Evolutionary conservation across 2,113 vertebrate species (phyloP), one percentile per base, ranked within the genome.

Genomic region (Glaucomys volans): DNA sequence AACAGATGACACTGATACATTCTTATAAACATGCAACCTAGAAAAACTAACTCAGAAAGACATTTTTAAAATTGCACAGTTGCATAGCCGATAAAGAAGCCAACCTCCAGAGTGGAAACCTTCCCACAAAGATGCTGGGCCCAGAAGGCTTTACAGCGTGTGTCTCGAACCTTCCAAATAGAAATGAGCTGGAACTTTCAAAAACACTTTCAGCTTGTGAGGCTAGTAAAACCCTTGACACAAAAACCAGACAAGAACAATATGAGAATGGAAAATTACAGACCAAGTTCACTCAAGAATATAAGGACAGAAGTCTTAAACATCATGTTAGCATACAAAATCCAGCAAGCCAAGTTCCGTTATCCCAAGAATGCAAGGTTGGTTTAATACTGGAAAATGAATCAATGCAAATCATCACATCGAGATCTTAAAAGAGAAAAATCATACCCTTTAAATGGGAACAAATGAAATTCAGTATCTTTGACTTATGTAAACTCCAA

Each of bases 301-400:
- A 11, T 17, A 86, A 83, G 72, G 28, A 28, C 26, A 62, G 59
- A 91, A 32, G 75, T 85, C 82, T 62, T 59, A 52, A 44, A n/a
- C 28, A 40, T 52, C 72, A 50, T 37, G 54, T 54, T 42, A 87
- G 28, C 14, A 59, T 84, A 11, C 24, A 62, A 93, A 92, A 81
- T 72, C 35, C 66, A 84, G 40, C 69, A 72, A 50, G 57, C 69
- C 82, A 47, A 32, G 26, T 4, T 32, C 16, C 0, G 28, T 85
- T 64, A 71, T n/a, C 50, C 62, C 66, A 93, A 28, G 72, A 90
- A 82, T 92, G 71, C 69, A 91, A 90, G 81, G 86, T 52, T 87
- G 76, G 93, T 72, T 93, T 71, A 74, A 88, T 52, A 74, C 37
- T 22, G 52, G 57, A 82, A 93, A 91, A 93, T 32, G 26, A 72